phyloP scores from a whole-genome alignment of 35 echinoderm and acorn worm genomes.

The Amphiura filiformis region DNA sequence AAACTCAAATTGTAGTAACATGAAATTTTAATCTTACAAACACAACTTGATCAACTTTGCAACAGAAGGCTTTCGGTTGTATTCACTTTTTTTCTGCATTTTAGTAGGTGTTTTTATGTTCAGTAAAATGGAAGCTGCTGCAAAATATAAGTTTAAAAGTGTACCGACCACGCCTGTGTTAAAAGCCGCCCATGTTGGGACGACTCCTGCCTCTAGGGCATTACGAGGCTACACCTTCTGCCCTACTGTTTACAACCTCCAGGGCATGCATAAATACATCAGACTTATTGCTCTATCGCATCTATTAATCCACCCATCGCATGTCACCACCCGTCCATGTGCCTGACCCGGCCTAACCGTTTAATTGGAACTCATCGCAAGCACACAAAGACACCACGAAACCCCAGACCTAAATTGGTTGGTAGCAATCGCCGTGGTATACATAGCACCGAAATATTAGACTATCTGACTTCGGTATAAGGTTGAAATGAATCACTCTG shows the following conservation, averaged over 20 bases:
- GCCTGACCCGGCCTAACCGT: neutral
- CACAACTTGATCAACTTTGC: no score
- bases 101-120: no score
- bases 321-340: neutral
- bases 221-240: neutral
- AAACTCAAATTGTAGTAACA: no score
- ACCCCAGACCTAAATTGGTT: neutral
- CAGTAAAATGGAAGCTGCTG: no score
- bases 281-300: neutral
- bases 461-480: neutral
- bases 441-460: neutral
- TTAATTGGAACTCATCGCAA: neutral
- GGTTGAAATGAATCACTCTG: neutral
- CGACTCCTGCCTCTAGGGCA: neutral
- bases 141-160: no score
- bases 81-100: no score
- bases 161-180: no score
- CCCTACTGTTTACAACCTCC: neutral
- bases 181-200: neutral
- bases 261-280: neutral
- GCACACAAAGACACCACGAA: neutral
- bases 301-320: neutral
- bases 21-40: no score
- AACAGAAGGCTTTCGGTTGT: no score
- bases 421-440: neutral